Conservation (phyloP, 1,140 invertebrate species). For the Rhagoletis zephyria region DNA sequence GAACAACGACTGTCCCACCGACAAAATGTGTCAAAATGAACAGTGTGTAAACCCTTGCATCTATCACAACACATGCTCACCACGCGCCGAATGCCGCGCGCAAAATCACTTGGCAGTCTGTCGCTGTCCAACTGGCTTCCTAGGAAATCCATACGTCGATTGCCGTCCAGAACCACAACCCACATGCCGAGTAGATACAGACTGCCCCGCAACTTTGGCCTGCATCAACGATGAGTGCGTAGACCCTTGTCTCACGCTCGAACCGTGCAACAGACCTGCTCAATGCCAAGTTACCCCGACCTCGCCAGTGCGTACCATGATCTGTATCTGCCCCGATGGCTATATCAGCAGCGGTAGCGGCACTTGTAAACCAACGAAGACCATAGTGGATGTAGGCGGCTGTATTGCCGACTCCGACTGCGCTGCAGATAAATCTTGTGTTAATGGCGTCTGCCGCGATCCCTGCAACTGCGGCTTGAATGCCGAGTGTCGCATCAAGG, state of each 20-base stretch:
- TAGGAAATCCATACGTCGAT: constrained; percentile 86
- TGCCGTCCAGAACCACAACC: constrained; percentile 82
- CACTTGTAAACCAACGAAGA: constrained; percentile 81
- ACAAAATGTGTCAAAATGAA: constrained; percentile 85
- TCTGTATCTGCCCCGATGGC: constrained; percentile 89
- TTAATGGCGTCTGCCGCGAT: constrained; percentile 84
- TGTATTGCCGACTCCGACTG: constrained; percentile 86
- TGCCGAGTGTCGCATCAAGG: constrained; percentile 84
- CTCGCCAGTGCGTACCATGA: constrained; percentile 87
- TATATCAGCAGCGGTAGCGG: constrained; percentile 88
- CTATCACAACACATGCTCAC: constrained; percentile 82
- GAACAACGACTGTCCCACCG: constrained; percentile 89
- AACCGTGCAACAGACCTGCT: constrained; percentile 86
- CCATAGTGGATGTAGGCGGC: constrained; percentile 78
- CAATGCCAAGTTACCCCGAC: constrained; percentile 86
- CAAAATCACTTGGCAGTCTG: constrained; percentile 88
- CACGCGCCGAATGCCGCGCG: constrained; percentile 84
- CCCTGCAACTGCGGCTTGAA: constrained; percentile 87
- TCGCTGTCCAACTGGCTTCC: constrained; percentile 81
- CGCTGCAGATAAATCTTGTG: constrained; percentile 82
- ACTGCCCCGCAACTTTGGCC: constrained; percentile 85
- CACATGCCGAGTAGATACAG: constrained; percentile 85
- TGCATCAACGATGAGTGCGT: constrained; percentile 88
- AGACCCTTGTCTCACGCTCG: constrained; percentile 84
- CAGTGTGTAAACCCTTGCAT: constrained; percentile 90